phyloP scores from a whole-genome alignment of 2,797 vertebrate species.

The Acanthornis magna region DNA sequence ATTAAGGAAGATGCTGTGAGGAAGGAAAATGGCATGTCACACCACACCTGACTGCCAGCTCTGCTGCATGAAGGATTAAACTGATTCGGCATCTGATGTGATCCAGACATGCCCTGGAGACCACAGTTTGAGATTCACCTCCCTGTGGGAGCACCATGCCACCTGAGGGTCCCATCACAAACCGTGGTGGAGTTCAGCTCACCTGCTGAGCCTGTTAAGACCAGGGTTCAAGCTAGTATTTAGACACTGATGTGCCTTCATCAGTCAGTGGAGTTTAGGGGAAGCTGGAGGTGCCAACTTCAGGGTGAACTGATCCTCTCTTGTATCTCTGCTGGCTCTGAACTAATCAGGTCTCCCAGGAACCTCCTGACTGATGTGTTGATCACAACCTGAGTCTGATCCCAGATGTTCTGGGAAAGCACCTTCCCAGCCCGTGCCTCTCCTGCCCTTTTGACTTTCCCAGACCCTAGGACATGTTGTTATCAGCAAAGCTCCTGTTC shows the following conservation, averaged over 20 bases:
- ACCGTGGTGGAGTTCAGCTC: neutral
- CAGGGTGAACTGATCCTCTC: neutral
- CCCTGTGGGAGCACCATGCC: neutral
- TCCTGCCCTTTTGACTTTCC: neutral
- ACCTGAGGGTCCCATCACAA: neutral
- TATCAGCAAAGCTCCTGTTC: neutral
- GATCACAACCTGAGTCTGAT: neutral
- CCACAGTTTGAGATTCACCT: neutral
- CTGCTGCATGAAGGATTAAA: neutral
- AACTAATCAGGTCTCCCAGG: neutral
- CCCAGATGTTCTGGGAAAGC: neutral
- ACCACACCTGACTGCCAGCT: neutral
- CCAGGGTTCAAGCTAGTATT: neutral
- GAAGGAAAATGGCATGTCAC: neutral
- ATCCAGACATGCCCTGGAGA: neutral
- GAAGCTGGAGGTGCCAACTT: neutral
- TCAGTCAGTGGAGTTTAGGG: neutral
- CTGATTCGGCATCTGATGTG: neutral
- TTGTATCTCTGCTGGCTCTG: neutral
- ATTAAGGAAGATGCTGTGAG: neutral
- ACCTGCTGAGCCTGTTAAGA: neutral
- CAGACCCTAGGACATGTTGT: neutral
- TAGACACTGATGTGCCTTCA: neutral
- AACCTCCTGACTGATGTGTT: neutral
- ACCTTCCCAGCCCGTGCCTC: neutral